Evolutionary conservation across 2,797 vertebrate species (phyloP).

Genomic region (Phalanger gymnotis): DNA sequence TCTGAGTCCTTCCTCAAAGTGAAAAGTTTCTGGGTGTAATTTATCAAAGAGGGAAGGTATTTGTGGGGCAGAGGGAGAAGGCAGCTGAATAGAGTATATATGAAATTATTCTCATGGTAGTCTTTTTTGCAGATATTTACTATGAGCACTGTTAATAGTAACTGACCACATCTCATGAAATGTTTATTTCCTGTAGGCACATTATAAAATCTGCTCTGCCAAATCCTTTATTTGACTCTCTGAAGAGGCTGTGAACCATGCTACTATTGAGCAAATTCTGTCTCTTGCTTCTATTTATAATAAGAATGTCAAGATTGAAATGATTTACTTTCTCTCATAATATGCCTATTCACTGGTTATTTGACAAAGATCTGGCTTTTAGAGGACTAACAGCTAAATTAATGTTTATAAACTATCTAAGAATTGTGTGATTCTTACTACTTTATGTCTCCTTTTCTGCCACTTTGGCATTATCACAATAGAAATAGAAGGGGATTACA

Average conservation of each 20-base stretch:
- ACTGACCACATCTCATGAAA: not conserved
- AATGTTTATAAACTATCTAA: not conserved
- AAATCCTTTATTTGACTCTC: not conserved
- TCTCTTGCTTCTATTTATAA: not conserved
- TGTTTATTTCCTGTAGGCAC: not conserved
- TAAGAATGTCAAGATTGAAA: not conserved
- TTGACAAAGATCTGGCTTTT: not conserved
- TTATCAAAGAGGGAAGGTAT: not conserved
- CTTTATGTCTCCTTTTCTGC: not conserved
- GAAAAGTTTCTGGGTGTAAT: not conserved
- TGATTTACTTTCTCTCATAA: not conserved
- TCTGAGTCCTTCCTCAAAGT: not conserved
- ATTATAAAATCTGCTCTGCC: not conserved
- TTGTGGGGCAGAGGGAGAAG: not conserved
- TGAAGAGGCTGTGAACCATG: not conserved
- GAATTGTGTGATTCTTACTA: not conserved
- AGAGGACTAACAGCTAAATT: not conserved
- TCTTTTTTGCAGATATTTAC: not conserved
- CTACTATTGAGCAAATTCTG: not conserved
- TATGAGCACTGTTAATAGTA: not conserved
- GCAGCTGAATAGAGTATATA: not conserved
- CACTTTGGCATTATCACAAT: not conserved
- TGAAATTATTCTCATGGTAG: not conserved
- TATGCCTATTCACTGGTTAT: not conserved
- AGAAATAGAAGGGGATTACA: not conserved